Base-by-base conservation (phyloP, 2,888 invertebrate species). In the Cabera pusaria region DNA sequence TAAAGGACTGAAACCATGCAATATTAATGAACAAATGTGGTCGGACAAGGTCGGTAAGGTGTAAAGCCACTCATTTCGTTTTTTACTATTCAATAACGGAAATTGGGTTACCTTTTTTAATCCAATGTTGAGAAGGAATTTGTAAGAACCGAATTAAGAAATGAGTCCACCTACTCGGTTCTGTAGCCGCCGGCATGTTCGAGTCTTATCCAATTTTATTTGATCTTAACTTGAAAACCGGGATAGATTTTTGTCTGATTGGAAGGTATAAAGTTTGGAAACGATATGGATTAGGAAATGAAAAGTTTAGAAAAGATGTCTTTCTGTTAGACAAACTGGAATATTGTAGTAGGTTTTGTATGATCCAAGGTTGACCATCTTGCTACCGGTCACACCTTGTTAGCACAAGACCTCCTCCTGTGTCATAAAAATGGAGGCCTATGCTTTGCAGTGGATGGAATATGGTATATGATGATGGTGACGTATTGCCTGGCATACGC, bases 61-160 rank as follows among this genome's bases (percentile, higher is more conserved):
- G n/a, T n/a, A n/a, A n/a, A n/a, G n/a, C n/a, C n/a, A 19, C 44
- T 41, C 45, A 40, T 46, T 44, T 31, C 51, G 39, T 32, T 53
- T 26, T 58, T 46, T n/a, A 52, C 50, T 45, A 48, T 55, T 56
- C 50, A 59, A 58, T 55, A 55, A 63, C 49, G 45, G 44, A 57
- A 55, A 59, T 60, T 54, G 53, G 56, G 49, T 57, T 47, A 32
- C 48, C 38, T 43, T 51, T 48, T 53, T 52, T 52, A 52, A 49
- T 42, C 49, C 32, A 40, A 41, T 17, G 25, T 48, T 49, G 45
- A 22, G 39, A 44, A 29, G 32, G 39, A 57, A 57, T 64, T 64
- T 46, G 33, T 44, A 28, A 44, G 45, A 33, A 55, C 51, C 41
- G 43, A 56, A 60, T 64, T 49, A 54, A 35, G 34, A 36, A 26